A percentile compares a stretch with the other conserved stretches of the same genome.
These are phyloP conservation scores for Yasuhikotakia modesta DNA, from an alignment of 2,797 vertebrate species.

Conservation along the genomic window DNA sequence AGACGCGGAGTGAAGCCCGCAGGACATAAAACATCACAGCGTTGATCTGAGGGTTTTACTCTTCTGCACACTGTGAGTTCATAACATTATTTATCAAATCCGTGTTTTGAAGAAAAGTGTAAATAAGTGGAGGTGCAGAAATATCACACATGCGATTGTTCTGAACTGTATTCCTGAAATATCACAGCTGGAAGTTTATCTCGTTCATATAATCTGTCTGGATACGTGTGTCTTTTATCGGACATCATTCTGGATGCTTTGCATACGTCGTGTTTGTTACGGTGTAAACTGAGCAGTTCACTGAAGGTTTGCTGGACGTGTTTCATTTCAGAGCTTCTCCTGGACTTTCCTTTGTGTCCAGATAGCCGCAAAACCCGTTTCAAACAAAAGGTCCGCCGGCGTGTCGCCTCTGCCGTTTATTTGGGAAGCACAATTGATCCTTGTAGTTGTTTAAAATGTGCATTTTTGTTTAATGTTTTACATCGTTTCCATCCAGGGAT, in stretches of 20 bases:
- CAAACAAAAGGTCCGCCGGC: not conserved
- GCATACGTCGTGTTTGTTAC: too few relatives aligned
- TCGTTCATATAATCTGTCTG: not conserved
- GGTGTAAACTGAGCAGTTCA: not conserved
- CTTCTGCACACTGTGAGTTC: constrained; percentile 31
- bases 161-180: too few relatives aligned
- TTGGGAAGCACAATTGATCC: not conserved
- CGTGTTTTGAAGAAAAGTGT: not conserved
- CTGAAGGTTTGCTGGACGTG: not conserved
- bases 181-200: not conserved
- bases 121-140: not conserved
- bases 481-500: not conserved
- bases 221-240: too few relatives aligned
- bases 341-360: constrained; percentile 40
- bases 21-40: constrained; percentile 15
- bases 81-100: not conserved
- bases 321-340: constrained; percentile 17
- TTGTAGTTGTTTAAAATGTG: not conserved
- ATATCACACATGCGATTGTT: not conserved
- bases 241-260: too few relatives aligned
- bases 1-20: constrained; percentile 22
- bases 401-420: not conserved
- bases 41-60: not conserved
- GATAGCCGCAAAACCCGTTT: not conserved
- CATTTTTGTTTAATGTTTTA: not conserved